Evolutionary conservation across 2,113 vertebrate species (phyloP), one percentile per base, ranked within the genome.

Genomic region (Laterallus jamaicensis): DNA sequence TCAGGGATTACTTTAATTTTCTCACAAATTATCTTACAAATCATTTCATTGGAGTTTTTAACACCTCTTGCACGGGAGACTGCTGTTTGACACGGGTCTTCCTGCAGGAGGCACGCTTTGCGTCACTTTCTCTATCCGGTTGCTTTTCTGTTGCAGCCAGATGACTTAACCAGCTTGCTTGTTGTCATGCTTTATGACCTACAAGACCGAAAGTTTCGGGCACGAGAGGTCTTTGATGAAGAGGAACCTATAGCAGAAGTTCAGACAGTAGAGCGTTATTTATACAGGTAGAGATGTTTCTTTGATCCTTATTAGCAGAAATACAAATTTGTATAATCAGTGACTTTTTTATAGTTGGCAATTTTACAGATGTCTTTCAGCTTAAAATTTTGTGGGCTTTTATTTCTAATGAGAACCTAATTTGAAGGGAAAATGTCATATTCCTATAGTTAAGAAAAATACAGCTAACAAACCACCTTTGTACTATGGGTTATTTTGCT

Each of bases 111-210:
- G 19, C 9, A 42, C 56, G 39, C 60, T 85, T 60, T 92, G 17
- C 74, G 39, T 85, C 56, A 44, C 37, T 59, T 89, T 71, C 12
- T 92, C 31, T 71, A 35, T 86, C 9, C 54, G 5, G 31, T 19
- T 95, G 39, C 89, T 96, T 94, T 75, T 95, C 76, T 93, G 39
- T 96, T 97, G 85, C 90, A 99, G 99, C 97, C 98, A 39, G 97
- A 98, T 78, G 97, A 99, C 60, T 96, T 98, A 96, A 99, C 98
- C 96, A 98, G 98, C 93, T 97, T 99, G 91, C 97, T 98, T 80
- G 98, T 98, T 24, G 98, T 99, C 95, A 98, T 99, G 98, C 98
- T 99, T 35, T 99, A 97, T 77, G 99, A 99, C 94, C 97, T 99
- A 68, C 99, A 99, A 98, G 98, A 99, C 64, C 98, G 98, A 92